A percentile compares a stretch with the other conserved stretches of the same genome.
Evolutionary conservation across 2,113 vertebrate species (phyloP).

Genomic region (Melanerpes formicivorus): DNA sequence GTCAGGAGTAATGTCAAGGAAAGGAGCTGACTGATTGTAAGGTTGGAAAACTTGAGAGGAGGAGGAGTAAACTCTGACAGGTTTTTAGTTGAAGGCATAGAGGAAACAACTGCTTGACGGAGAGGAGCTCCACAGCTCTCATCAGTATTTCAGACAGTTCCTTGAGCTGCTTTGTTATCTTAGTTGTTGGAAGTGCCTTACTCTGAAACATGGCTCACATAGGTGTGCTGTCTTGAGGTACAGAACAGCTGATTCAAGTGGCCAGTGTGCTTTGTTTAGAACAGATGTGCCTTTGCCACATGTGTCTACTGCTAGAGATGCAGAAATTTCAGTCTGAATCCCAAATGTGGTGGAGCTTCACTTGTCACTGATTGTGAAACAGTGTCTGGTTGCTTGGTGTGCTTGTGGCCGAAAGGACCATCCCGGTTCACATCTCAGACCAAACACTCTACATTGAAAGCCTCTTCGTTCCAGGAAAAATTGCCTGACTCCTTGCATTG

Average conservation of each 20-base stretch:
- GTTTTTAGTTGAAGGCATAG: neutral
- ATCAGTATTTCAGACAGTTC: neutral
- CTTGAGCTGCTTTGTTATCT: neutral
- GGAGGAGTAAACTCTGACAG: neutral
- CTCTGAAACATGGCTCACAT: neutral
- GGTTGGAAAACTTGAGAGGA: neutral
- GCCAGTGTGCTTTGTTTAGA: neutral
- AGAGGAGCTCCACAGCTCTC: neutral
- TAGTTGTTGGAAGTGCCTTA: neutral
- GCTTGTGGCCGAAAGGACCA: neutral
- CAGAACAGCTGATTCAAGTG: rapidly evolving
- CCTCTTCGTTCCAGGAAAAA: neutral
- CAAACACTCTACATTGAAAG: neutral
- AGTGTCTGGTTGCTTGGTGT: neutral
- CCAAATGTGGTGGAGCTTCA: neutral
- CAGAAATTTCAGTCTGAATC: neutral
- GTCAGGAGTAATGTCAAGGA: neutral
- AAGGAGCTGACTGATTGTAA: neutral
- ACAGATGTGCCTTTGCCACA: rapidly evolving
- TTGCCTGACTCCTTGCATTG: neutral
- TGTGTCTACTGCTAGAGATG: neutral
- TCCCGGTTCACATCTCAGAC: neutral
- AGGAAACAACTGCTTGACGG: neutral
- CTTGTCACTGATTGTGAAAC: neutral
- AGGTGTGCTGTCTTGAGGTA: neutral